These are phyloP conservation scores for Aromia moschata DNA, from an alignment of 2,888 invertebrate genomes.

Conservation along the genomic window DNA sequence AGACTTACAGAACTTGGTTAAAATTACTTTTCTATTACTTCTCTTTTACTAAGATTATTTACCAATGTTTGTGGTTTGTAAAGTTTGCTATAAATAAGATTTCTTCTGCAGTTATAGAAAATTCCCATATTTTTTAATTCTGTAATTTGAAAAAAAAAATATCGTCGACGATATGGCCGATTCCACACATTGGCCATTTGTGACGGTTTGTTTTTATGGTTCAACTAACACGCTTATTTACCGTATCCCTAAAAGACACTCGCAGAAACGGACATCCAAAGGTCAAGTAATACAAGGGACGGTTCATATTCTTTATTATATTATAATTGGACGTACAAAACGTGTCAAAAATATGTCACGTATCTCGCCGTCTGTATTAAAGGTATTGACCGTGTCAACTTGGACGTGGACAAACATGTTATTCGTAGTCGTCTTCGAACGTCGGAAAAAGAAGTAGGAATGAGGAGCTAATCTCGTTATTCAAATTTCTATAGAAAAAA, in stretches of 20 bases:
- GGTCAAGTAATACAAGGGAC: slow-evolving; percentile 52
- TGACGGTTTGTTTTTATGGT: slow-evolving; percentile 20
- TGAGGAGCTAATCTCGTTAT: slow-evolving; percentile 23
- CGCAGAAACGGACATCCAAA: slow-evolving; percentile 28
- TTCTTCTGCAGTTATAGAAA: too few relatives aligned
- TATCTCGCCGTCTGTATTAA: slow-evolving; percentile 14
- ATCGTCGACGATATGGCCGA: too few relatives aligned
- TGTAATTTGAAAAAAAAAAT: too few relatives aligned
- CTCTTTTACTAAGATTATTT: too few relatives aligned
- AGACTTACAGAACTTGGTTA: too few relatives aligned
- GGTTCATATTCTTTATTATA: slow-evolving; percentile 56
- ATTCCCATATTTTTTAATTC: too few relatives aligned
- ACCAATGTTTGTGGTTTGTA: too few relatives aligned
- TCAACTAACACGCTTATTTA: slow-evolving; percentile 14
- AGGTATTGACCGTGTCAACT: slow-evolving; percentile 47
- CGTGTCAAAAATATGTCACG: slow-evolving; percentile 57
- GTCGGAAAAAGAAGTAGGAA: slow-evolving; percentile 12
- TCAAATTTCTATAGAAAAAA: slow-evolving; percentile 30
- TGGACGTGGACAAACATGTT: slow-evolving; percentile 49
- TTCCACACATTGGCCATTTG: not conserved
- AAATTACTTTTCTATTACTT: too few relatives aligned
- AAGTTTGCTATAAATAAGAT: too few relatives aligned
- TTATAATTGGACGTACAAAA: slow-evolving; percentile 58
- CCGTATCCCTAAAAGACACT: slow-evolving; percentile 12
- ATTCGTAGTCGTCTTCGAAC: slow-evolving; percentile 39